Evolutionary conservation across 30 jellyfish, hydroid and myxozoan species (phyloP), one percentile per base, ranked within the genome.

Genomic region (Aurelia aurita): DNA sequence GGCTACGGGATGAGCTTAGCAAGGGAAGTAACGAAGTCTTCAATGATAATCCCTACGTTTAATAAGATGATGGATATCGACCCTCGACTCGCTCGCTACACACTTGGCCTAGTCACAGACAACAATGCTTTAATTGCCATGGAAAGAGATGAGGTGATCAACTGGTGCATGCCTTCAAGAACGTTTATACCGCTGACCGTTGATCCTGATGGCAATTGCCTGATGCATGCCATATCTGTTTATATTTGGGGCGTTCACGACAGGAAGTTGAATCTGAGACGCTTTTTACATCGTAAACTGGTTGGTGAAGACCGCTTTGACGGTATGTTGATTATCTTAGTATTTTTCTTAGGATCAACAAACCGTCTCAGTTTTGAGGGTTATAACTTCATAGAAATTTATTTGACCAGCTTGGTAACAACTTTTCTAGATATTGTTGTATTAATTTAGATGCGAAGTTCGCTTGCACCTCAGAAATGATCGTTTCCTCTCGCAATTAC

Each of bases 211-310:
- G 98, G 98, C 31, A 91, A 91, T 43, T 91, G 96, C 65, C 27
- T 91, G 58, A 62, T 86, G 6, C 98, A 91, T 66, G 34, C 98
- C 7, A 45, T 85, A 18, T 91, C 98, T 19, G 31, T 86, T 67
- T 91, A 91, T 62, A 73, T 85, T 9, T 85, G 88, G 78, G 98
- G 98, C 7, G 96, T 91, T 27, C 96, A 86, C 47, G 98, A 91
- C 84, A 80, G 94, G 34, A 44, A 47, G n/a, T 57, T 77, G 65
- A 53, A 26, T 20, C 82, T 91, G n/a, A 58, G 96, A 28, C 32
- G 90, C 29, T 60, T 85, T 64, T 39, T 91, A 16, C 75, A 87
- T 61, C 81, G 73, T 31, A 55, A 62, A 60, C 60, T 87, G 53
- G 58, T 45, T 19, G 82, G 43, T 18, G 96, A 79, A 47, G 58